Base-by-base conservation (phyloP, 2,888 invertebrate genomes). In the Ectemnius cavifrons region DNA sequence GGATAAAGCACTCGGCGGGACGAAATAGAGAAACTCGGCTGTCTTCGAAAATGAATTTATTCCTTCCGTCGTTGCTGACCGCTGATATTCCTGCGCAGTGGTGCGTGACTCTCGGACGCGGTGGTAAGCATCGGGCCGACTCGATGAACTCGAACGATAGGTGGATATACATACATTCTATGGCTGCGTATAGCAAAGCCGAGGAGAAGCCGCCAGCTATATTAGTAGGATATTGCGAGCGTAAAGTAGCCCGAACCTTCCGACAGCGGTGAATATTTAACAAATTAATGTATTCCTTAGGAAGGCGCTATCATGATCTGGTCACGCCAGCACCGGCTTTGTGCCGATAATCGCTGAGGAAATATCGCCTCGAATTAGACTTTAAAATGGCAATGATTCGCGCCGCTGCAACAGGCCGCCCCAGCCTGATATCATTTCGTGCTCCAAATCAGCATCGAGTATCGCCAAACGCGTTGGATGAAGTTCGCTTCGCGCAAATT, bases 11-110 rank as follows among this genome's bases (percentile, higher is more conserved):
- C 37, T 80, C 71, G 75, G 64, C 66, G 64, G 58, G 59, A 37
- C n/a, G 58, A 57, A 66, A 63, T 47, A 60, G 62, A 49, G 52
- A n/a, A 58, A 57, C 67, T 57, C 52, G 37, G 61, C 73, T 70
- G 73, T 65, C 67, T 67, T 77, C 70, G 71, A 82, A 82, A 81
- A 78, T 73, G 71, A 65, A 74, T 75, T 80, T 52, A 75, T 79
- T 75, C 58, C 52, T 65, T 61, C 57, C 23, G 47, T 20, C 58
- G 47, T 28, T 18, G 37, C 37, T 64, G 63, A 57, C 64, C 37
- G 67, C 28, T 13, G 72, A 59, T 75, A 73, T 66, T 47, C 37
- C 46, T 64, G 46, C 18, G 65, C 76, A 63, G 56, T 76, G 76
- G 71, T 70, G 78, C 78, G 64, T 71, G 76, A 64, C 78, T 78